Evolutionary conservation across 2,113 vertebrate species (phyloP).

Genomic region (Perognathus longimembris): DNA sequence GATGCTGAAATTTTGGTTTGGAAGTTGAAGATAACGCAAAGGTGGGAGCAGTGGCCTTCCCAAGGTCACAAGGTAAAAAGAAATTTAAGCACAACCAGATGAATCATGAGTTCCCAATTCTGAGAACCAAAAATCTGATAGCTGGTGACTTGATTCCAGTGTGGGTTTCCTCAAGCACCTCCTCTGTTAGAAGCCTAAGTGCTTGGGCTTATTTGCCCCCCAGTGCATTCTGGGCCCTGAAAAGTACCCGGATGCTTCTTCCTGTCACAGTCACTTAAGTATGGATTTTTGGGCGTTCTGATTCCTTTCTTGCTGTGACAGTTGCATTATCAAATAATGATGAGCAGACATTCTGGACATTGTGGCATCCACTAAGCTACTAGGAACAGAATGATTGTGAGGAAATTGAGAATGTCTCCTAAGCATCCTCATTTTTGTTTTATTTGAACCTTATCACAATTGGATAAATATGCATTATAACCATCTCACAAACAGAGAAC

Average conservation of each 20-base stretch:
- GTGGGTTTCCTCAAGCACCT: background rate
- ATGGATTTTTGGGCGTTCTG: background rate
- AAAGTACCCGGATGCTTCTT: background rate
- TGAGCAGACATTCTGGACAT: background rate
- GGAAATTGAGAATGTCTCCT: background rate
- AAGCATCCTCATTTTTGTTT: conserved; percentile 22
- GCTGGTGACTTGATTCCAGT: background rate
- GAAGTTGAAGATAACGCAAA: background rate
- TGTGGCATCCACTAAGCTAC: background rate
- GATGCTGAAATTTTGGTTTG: background rate
- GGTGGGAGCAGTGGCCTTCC: background rate
- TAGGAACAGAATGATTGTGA: background rate
- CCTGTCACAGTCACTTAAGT: too few relatives aligned
- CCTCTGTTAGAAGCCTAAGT: background rate
- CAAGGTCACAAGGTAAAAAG: background rate
- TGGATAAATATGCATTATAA: background rate
- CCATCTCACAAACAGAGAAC: conserved; percentile 8
- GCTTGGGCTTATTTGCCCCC: background rate
- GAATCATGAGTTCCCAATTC: background rate
- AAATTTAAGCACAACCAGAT: background rate
- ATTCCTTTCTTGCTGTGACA: background rate
- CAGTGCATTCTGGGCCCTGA: background rate
- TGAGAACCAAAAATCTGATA: background rate
- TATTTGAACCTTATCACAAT: background rate
- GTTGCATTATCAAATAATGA: background rate